phyloP scores from a whole-genome alignment of 2,888 invertebrate genomes.

The Chloroclystis v-ata region DNA sequence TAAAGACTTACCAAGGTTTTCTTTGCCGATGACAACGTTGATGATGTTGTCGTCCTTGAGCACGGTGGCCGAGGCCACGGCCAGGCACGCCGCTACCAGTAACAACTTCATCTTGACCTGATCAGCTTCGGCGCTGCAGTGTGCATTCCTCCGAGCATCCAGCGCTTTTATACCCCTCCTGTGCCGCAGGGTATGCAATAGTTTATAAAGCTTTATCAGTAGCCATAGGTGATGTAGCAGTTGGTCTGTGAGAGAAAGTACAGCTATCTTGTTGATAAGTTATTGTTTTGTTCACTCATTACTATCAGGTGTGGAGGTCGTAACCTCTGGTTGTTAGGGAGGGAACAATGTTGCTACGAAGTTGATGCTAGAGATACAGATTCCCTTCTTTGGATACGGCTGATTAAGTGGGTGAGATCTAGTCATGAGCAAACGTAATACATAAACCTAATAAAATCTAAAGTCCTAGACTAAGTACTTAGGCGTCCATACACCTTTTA shows the following conservation, averaged over 20 bases:
- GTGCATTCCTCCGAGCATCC: slow-evolving; percentile 29
- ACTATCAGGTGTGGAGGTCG: background rate
- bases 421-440: no score
- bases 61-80: slow-evolving; percentile 54
- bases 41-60: slow-evolving; percentile 47
- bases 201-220: slow-evolving; percentile 5
- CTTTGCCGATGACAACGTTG: slow-evolving; percentile 51
- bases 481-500: no score
- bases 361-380: no score
- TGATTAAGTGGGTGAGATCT: no score
- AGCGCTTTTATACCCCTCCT: slow-evolving; percentile 47
- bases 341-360: no score
- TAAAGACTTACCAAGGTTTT: slow-evolving; percentile 49
- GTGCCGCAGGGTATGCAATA: slow-evolving; percentile 1
- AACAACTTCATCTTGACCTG: slow-evolving; percentile 48
- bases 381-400: no score
- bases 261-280: background rate
- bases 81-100: slow-evolving; percentile 46
- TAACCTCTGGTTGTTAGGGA: no score
- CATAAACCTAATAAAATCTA: no score
- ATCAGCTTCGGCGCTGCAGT: slow-evolving; percentile 34
- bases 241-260: background rate
- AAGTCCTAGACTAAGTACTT: no score
- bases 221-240: slow-evolving; percentile 6
- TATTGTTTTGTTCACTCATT: slow-evolving; percentile 1